A percentile compares a stretch with the other conserved stretches of the same genome.
phyloP scores from a whole-genome alignment of 2,888 invertebrate species.

The Watsonalla cultraria region DNA sequence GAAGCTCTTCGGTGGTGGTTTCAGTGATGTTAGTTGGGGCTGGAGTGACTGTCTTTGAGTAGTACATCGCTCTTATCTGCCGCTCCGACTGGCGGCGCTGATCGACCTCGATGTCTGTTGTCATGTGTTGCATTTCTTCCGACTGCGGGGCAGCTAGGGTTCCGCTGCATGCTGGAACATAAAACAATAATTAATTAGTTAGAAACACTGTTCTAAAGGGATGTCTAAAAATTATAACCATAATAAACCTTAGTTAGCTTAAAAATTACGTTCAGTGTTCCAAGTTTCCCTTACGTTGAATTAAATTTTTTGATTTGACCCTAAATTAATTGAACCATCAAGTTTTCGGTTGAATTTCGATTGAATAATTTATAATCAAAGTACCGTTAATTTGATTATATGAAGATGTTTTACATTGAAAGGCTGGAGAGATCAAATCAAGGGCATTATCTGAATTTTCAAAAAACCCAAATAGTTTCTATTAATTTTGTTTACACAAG shows the following conservation, averaged over 20 bases:
- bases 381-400: no score
- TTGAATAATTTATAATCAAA: no score
- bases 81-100: slow-evolving; percentile 42
- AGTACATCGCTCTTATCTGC: slow-evolving; percentile 63
- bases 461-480: no score
- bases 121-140: slow-evolving; percentile 47
- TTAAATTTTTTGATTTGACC: not conserved
- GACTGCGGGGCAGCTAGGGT: slow-evolving; percentile 57
- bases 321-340: no score
- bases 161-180: slow-evolving; percentile 54
- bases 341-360: no score
- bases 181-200: slow-evolving; percentile 14
- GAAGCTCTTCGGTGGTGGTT: slow-evolving; percentile 21
- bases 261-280: not conserved
- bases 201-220: no score
- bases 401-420: no score
- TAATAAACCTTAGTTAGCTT: no score
- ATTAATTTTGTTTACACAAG: no score
- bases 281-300: not conserved
- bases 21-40: slow-evolving; percentile 35
- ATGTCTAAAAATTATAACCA: no score
- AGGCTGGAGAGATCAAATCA: no score
- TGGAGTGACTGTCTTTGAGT: slow-evolving; percentile 48
- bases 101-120: slow-evolving; percentile 40
- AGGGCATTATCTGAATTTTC: no score